Base-by-base conservation (phyloP, 2,888 invertebrate genomes). In the Mystacides longicornis region DNA sequence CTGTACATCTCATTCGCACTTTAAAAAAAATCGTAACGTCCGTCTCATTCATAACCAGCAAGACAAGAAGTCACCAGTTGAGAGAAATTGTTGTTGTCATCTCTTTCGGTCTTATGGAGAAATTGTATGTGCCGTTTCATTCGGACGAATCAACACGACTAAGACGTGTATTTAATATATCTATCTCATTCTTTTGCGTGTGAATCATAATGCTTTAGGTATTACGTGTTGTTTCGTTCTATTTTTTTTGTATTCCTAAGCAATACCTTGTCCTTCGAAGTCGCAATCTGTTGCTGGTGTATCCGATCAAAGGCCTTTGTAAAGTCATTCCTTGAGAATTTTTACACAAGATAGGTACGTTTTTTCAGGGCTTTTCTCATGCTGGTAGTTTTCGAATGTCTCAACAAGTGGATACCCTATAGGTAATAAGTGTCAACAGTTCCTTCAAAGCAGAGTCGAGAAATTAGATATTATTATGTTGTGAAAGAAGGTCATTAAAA, bases 61-160 rank as follows among this genome's bases (percentile, higher is more conserved):
- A 4, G 16, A 37, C 16, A 37, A 27, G 5, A 27, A 27, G 7
- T 27, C 11, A 27, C 11, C 11, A 5, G 11, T 27, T 27, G 27
- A 7, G 5, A 27, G n/a, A n/a, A 7, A 11, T 27, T 7, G 14
- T 7, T 43, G 16, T 18, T 5, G 4, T 19, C 21, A 23, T 54
- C 48, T 23, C 49, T 27, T 4, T 27, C 49, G 23, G 37, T 14
- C 43, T 14, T 5, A 21, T 22, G 54, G 49, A 48, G 54, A 49
- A 49, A 49, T 48, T 49, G 49, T 49, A 48, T 54, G 3, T 49
- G 37, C 3, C 11, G 43, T 49, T 42, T 14, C 42, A 22, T n/a
- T 49, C 19, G 37, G 3, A 14, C 37, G 14, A n/a, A n/a, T 37
- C 37, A 5, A n/a, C 16, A 5, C 43, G 20, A 16, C 20, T 46